Evolutionary conservation across 2,888 invertebrate genomes (phyloP), one percentile per base, ranked within the genome.

Genomic region (Periphyllus acericola): DNA sequence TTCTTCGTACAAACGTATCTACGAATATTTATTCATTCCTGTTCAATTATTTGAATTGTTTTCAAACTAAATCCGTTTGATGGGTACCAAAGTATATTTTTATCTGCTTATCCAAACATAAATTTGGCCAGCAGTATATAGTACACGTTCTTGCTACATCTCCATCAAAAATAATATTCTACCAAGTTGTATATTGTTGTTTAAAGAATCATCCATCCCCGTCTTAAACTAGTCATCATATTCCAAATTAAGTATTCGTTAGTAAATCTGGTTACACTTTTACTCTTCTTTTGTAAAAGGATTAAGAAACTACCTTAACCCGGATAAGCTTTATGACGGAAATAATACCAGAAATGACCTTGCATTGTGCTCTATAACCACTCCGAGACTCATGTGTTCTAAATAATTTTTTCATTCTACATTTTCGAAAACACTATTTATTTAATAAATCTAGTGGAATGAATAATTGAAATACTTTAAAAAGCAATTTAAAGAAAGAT

Each of bases 261-360:
- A 78, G 68, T 46, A 71, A 46, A 78, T 68, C 71, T 46, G 25
- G 78, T 78, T 34, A 46, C 34, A 78, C 68, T 85, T 85, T 85
- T 85, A 76, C 78, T 85, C 32, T 85, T 85, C 68, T 78, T 78
- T 78, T 52, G 4, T 83, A 72, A 36, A 60, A 52, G 29, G 72
- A 74, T 72, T 55, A 52, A 72, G 55, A 52, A 55, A 83, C 68
- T 46, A 81, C 29, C n/a, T 34, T 55, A 72, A 83, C 72, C 72
- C 25, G 8, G 55, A 74, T 83, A 55, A n/a, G 34, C 9, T 14
- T 9, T 55, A 32, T n/a, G 8, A 25, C n/a, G 34, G 72, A 83
- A 74, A 83, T 55, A n/a, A 46, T 52, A 72, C 72, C 72, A 25
- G 72, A 52, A 72, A 72, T 52, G 36, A 72, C 83, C 34, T 83